Conservation (phyloP, 53 echinoderm and acorn worm genomes). For the Pentamera pediparva region DNA sequence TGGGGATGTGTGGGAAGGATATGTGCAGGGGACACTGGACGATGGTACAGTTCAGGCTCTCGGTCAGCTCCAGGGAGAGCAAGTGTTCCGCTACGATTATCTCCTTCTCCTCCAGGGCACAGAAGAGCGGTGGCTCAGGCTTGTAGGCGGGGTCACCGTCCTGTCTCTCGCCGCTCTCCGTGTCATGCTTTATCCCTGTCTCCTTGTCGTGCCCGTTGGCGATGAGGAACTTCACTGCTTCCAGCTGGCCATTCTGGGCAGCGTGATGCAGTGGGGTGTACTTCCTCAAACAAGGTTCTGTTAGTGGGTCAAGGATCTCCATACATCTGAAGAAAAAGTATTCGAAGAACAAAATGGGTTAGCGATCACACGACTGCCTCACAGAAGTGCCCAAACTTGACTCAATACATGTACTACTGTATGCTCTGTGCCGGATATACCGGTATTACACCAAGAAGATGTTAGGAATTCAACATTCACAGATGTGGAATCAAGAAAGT, state of each 20-base stretch:
- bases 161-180: neutral
- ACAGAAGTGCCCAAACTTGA: no score
- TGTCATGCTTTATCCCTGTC: conserved; percentile 51
- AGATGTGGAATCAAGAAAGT: no score
- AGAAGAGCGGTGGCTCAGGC: conserved; percentile 15
- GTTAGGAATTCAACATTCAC: no score
- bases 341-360: no score
- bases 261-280: conserved; percentile 78
- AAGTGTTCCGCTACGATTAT: conserved; percentile 11
- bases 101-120: conserved; percentile 12
- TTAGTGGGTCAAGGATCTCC: conserved; percentile 47
- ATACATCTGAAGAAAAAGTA: conserved; percentile 46
- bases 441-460: no score
- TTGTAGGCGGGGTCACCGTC: neutral
- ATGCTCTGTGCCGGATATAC: no score
- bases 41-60: neutral
- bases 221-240: conserved; percentile 55
- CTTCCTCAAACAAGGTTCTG: conserved; percentile 15
- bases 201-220: conserved; percentile 62
- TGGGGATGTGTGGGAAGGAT: neutral
- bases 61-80: conserved; percentile 10
- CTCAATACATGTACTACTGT: no score
- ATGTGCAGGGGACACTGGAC: conserved; percentile 33
- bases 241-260: conserved; percentile 50
- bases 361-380: no score